Evolutionary conservation across 2,797 vertebrate genomes (phyloP).

Genomic region (Zalophus californianus): DNA sequence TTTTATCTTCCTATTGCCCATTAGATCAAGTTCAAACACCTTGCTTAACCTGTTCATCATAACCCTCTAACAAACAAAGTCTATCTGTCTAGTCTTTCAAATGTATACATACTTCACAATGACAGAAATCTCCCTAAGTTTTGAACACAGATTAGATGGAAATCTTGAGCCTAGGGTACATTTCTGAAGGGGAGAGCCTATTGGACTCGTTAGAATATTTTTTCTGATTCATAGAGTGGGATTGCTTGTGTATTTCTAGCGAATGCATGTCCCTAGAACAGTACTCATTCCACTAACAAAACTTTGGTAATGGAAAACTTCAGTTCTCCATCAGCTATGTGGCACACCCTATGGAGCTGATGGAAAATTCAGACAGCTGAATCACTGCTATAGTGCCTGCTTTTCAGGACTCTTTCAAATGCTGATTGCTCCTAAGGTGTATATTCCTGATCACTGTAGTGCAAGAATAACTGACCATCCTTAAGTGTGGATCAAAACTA

Average conservation of each 20-base stretch:
- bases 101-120: background rate
- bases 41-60: background rate
- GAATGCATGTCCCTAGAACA: background rate
- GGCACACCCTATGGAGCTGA: background rate
- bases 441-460: background rate
- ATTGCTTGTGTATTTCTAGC: background rate
- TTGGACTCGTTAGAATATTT: background rate
- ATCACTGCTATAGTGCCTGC: background rate
- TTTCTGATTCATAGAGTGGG: background rate
- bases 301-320: background rate
- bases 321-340: background rate
- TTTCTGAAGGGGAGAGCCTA: background rate
- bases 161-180: background rate
- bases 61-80: background rate
- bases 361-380: background rate
- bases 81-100: background rate
- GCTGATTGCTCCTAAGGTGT: background rate
- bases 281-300: background rate
- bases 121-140: background rate
- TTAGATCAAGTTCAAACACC: background rate
- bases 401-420: background rate
- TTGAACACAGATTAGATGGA: background rate
- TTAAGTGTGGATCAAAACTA: background rate
- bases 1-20: background rate
- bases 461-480: background rate